phyloP scores from a whole-genome alignment of 2,888 invertebrate species.

The Colletes collaris region DNA sequence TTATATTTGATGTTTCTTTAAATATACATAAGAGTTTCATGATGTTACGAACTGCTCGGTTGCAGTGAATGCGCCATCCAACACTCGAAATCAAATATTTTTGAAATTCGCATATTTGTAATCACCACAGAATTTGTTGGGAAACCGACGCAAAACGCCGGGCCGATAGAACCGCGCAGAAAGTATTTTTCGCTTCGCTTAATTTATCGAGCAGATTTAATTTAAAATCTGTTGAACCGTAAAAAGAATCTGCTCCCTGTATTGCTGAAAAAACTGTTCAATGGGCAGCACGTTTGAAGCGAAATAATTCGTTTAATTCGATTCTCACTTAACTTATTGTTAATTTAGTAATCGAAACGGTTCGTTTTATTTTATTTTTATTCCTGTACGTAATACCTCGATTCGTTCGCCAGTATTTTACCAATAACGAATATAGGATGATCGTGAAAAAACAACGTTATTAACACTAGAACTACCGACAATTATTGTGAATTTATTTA shows the following conservation, averaged over 20 bases:
- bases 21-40: background rate
- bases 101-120: background rate
- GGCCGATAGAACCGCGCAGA: background rate
- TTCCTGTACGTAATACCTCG: no score
- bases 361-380: no score
- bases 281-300: background rate
- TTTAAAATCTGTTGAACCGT: background rate
- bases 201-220: conserved; percentile 9
- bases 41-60: background rate
- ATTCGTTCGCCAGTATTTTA: no score
- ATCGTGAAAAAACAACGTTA: no score
- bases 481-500: no score
- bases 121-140: background rate
- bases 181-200: conserved; percentile 1
- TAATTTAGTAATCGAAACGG: background rate
- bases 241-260: conserved; percentile 8
- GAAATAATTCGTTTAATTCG: conserved; percentile 4
- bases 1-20: background rate
- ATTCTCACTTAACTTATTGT: conserved; percentile 1
- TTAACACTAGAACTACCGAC: no score
- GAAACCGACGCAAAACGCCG: no score
- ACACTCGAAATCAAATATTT: background rate
- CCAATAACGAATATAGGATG: no score
- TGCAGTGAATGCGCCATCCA: background rate
- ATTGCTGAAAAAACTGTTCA: background rate